Conservation (phyloP, 1,140 invertebrate genomes). For the Megalopta genalis region DNA sequence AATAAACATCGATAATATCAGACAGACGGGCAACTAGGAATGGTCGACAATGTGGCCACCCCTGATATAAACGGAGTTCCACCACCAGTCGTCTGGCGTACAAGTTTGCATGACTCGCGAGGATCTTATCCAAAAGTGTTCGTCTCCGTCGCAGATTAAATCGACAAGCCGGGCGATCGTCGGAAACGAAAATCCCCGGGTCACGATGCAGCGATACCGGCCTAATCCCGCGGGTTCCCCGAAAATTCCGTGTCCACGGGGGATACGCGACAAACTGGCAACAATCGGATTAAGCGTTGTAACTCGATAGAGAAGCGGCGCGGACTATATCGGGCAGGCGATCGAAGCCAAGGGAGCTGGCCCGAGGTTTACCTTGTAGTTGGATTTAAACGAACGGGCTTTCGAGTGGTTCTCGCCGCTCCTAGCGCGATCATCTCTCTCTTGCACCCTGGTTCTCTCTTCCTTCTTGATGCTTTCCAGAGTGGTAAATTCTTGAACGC, state of each 20-base stretch:
- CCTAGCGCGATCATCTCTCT: constrained; percentile 39
- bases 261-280: constrained; percentile 23
- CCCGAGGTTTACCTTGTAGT: constrained; percentile 52
- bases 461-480: constrained; percentile 29
- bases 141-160: background rate
- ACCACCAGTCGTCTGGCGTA: too few species aligned
- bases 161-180: background rate
- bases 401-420: constrained; percentile 38
- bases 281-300: constrained; percentile 39
- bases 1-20: too few species aligned
- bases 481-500: constrained; percentile 65
- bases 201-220: background rate
- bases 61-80: too few species aligned
- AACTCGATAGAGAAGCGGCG: constrained; percentile 2
- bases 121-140: too few species aligned
- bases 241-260: constrained; percentile 1
- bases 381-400: constrained; percentile 37
- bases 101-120: too few species aligned
- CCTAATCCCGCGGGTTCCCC: background rate
- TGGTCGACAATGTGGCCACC: too few species aligned
- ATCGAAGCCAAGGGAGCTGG: background rate
- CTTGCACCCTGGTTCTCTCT: background rate
- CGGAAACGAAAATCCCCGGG: background rate
- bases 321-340: background rate
- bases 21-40: too few species aligned